Conservation (phyloP, 2,888 invertebrate genomes). For the Epistrophe grossulariae region DNA sequence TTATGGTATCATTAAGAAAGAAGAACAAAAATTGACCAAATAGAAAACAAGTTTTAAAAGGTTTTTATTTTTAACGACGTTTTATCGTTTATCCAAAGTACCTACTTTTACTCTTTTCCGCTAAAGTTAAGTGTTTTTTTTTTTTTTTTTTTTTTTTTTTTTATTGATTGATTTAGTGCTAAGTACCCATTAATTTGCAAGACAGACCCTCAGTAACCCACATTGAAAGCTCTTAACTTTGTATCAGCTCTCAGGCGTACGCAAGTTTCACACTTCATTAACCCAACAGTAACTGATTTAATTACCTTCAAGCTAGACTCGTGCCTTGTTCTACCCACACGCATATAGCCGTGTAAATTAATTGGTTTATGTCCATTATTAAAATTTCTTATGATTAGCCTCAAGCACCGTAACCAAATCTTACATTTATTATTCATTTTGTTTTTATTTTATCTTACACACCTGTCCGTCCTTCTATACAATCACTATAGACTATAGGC, state of each 20-base stretch:
- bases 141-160: no score
- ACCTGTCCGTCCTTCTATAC: not conserved
- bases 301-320: not conserved
- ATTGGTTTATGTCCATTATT: conserved; percentile 22
- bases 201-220: conserved; percentile 25
- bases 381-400: conserved; percentile 36
- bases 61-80: no score
- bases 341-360: not conserved
- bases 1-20: no score
- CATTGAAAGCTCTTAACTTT: not conserved
- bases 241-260: not conserved
- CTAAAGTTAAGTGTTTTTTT: no score
- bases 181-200: not conserved
- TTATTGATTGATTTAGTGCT: not conserved
- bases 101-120: no score
- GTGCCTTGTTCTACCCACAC: conserved; percentile 11
- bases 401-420: conserved; percentile 18
- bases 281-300: conserved; percentile 14
- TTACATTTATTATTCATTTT: not conserved
- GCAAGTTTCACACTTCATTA: conserved; percentile 41
- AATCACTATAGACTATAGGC: not conserved
- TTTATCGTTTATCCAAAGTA: no score
- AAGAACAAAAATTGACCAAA: no score
- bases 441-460: not conserved
- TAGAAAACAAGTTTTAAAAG: no score